phyloP scores from a whole-genome alignment of 2,113 vertebrate species.

The Tragelaphus scriptus region DNA sequence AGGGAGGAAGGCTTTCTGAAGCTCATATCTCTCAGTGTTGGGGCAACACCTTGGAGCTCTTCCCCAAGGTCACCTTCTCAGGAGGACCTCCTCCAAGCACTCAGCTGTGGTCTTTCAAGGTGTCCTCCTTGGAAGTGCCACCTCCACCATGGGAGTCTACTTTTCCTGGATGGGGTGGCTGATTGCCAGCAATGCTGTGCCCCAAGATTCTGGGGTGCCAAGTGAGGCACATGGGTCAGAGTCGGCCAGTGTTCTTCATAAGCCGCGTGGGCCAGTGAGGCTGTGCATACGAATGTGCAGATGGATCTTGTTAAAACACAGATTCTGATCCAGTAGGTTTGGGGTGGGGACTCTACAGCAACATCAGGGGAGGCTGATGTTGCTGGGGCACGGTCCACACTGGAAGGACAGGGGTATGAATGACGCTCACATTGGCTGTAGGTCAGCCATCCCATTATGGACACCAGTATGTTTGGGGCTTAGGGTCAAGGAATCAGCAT shows the following conservation, averaged over 20 bases:
- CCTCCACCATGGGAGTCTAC: not conserved
- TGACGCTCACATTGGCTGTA: not conserved
- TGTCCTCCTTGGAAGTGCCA: not conserved
- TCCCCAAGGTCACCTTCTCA: not conserved
- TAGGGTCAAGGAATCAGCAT: not conserved
- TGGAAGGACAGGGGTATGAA: not conserved
- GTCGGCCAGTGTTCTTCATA: not conserved
- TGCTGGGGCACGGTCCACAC: accelerated
- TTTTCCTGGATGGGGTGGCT: not conserved
- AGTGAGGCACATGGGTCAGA: not conserved
- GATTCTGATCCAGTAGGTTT: not conserved
- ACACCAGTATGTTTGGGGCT: not conserved
- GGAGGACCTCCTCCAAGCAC: not conserved
- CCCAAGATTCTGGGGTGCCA: not conserved
- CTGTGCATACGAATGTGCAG: not conserved
- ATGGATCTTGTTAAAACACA: not conserved
- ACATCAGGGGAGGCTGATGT: too few relatives aligned
- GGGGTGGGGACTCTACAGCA: not conserved
- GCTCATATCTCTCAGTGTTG: not conserved
- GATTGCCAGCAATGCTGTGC: not conserved
- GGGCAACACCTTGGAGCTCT: not conserved
- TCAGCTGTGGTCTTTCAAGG: not conserved
- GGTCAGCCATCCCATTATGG: not conserved
- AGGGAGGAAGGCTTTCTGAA: not conserved
- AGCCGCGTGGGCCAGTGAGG: not conserved